These are phyloP conservation scores for Argopecten irradians DNA, from an alignment of 1,140 invertebrate genomes.

Conservation along the genomic window DNA sequence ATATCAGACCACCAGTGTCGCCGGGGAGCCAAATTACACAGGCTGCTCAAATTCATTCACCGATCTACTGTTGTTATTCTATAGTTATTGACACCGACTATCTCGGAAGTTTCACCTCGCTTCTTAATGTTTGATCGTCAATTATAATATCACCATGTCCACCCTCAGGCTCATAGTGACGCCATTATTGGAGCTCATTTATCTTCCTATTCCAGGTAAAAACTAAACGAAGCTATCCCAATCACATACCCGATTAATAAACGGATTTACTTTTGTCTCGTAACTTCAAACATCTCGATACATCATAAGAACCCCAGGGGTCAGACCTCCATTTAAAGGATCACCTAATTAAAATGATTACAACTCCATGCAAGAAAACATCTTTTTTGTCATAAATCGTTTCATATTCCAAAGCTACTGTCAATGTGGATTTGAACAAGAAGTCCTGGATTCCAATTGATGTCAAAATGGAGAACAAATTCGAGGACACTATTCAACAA, in stretches of 20 bases:
- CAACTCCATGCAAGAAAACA: constrained; percentile 21
- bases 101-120: constrained; percentile 13
- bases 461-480: neutral
- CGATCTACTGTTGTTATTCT: neutral
- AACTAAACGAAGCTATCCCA: neutral
- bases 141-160: neutral
- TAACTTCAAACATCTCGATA: constrained; percentile 1
- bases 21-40: neutral
- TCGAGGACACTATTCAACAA: neutral
- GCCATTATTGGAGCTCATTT: neutral
- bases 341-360: constrained; percentile 11
- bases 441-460: neutral
- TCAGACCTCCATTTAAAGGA: neutral
- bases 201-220: neutral
- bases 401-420: neutral
- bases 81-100: neutral
- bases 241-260: constrained; percentile 1
- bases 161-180: neutral
- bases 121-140: constrained; percentile 10
- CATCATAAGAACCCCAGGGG: neutral
- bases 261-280: constrained; percentile 10
- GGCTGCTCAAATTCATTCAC: constrained; percentile 3
- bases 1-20: constrained; percentile 14
- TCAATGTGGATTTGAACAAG: neutral
- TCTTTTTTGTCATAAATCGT: constrained; percentile 1